These are phyloP conservation scores for Cheilosia impressa DNA, from an alignment of 2,888 invertebrate genomes.

Conservation along the genomic window DNA sequence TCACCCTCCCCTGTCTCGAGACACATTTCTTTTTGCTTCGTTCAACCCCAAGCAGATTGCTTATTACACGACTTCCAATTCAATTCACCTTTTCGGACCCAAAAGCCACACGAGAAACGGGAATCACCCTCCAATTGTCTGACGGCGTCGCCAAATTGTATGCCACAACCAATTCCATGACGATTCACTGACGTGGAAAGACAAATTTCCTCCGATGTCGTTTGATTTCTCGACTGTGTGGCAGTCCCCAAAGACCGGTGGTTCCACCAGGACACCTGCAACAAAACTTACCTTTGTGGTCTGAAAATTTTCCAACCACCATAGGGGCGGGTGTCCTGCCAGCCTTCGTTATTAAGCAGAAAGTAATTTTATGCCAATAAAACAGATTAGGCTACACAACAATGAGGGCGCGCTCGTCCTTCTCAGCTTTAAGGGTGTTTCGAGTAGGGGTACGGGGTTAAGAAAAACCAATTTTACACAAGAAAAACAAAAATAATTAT, in stretches of 20 bases:
- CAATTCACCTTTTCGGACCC: constrained; percentile 60
- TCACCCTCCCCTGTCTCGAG: constrained; percentile 57
- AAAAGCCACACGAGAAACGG: constrained; percentile 30
- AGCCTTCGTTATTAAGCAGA: constrained; percentile 32
- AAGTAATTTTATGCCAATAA: constrained; percentile 74
- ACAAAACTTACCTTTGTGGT: constrained; percentile 33
- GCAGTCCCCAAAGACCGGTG: constrained; percentile 50
- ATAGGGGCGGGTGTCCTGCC: neutral
- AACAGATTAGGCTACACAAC: constrained; percentile 63
- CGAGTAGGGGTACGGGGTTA: neutral
- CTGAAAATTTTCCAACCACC: constrained; percentile 31
- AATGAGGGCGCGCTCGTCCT: neutral
- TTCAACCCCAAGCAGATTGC: constrained; percentile 61
- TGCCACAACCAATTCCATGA: constrained; percentile 74
- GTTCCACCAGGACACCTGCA: constrained; percentile 60
- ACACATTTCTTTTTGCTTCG: constrained; percentile 17
- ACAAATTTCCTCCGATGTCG: constrained; percentile 14
- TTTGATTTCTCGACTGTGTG: constrained; percentile 52
- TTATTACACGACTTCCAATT: constrained; percentile 51
- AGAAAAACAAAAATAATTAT: constrained; percentile 72
- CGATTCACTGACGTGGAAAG: constrained; percentile 72
- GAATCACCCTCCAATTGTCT: constrained; percentile 52
- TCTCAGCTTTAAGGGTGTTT: constrained; percentile 2
- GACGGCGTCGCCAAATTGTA: constrained; percentile 46
- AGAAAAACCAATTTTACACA: constrained; percentile 43